Evolutionary conservation across 1,140 invertebrate species (phyloP), one percentile per base, ranked within the genome.

Genomic region (Lepidurus couesii): DNA sequence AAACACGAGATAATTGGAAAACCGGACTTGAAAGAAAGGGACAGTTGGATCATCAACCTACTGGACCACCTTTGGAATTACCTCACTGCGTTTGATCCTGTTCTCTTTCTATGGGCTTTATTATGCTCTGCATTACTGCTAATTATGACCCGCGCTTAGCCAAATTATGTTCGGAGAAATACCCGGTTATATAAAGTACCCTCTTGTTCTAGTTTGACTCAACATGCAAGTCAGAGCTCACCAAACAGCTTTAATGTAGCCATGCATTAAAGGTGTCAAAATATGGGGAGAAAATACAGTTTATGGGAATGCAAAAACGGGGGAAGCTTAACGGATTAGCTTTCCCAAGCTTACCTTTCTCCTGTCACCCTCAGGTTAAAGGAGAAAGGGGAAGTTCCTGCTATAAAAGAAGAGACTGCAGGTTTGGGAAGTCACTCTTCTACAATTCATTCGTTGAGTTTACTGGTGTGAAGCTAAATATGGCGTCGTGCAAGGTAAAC

Each of bases 1-100:
- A 84, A 85, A 74, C 74, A 84, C 26, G 74, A 73, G 44, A 73
- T 79, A 24, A 73, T 73, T 73, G 75, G 42, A 24, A 16, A 34
- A 4, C 79, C 75, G 26, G 53, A 74, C 11, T 34, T 79, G 21
- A 43, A 73, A 44, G 34, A 75, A 34, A 75, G 10, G 44, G 75
- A 79, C 47, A 74, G 10, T n/a, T 47, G 43, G 7, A n/a, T 79
- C 11, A 45, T 45, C 7, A 24, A 11, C 34, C 11, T 79, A 4
- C 73, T 79, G 16, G 44, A 79, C 44, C 34, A 11, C 21, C 21
- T 75, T 44, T 79, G 78, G 78, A 74, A 42, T 47, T 16, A 74
- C 74, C 42, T 78, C 8, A 21, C 53, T 9, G 53, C 53, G 21
- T 65, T 13, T 13, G 53, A 65, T 65, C 53, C 53, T 65, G 53